These are phyloP conservation scores for Pandemis heparana DNA, from an alignment of 2,888 invertebrate species.

Conservation along the genomic window DNA sequence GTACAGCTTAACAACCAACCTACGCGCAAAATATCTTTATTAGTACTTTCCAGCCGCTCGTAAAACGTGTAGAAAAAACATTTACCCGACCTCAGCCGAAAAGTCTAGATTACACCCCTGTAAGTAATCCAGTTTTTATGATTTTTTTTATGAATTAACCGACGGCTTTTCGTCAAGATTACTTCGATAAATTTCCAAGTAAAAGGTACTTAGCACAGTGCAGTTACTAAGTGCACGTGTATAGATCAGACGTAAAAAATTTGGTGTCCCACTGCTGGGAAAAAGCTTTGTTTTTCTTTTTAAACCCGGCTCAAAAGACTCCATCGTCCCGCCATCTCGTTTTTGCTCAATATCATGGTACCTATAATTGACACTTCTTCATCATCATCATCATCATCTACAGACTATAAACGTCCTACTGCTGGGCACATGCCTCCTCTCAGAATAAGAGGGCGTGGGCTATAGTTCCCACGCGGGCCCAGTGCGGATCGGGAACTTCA, in stretches of 20 bases:
- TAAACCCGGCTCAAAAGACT: no score
- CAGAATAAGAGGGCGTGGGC: no score
- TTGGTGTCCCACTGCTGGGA: no score
- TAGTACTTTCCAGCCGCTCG: conserved; percentile 18
- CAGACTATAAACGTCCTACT: no score
- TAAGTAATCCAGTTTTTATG: conserved; percentile 31
- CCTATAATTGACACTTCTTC: no score
- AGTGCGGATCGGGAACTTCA: no score
- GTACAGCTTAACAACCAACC: neutral
- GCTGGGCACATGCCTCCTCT: no score
- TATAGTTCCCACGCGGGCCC: no score
- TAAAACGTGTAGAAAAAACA: conserved; percentile 44
- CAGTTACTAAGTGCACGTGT: neutral
- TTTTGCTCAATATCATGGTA: no score
- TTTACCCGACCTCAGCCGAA: conserved; percentile 36
- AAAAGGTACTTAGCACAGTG: neutral
- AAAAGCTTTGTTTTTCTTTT: no score
- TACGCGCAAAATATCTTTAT: conserved; percentile 3
- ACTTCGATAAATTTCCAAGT: conserved; percentile 16
- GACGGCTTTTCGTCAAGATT: conserved; percentile 6
- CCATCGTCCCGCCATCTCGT: no score
- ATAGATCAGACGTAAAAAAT: neutral
- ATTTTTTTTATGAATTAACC: conserved; percentile 27
- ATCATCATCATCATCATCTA: no score
- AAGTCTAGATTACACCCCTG: conserved; percentile 20